These are phyloP conservation scores for Achroia grisella DNA, from an alignment of 1,140 invertebrate genomes.

Conservation along the genomic window DNA sequence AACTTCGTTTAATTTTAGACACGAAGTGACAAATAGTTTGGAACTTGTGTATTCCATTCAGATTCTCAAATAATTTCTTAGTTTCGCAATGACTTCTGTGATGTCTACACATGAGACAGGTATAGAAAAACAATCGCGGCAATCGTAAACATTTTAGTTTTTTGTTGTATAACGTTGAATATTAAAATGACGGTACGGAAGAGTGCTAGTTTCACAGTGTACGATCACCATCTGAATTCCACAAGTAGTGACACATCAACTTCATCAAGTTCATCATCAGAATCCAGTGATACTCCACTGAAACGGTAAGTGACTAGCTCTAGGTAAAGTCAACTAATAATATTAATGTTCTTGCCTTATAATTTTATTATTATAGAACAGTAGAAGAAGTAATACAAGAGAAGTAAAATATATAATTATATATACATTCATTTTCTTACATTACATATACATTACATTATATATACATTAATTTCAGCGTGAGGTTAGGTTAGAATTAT, in stretches of 20 bases:
- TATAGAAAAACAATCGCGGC: background rate
- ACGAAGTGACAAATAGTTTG: conserved; percentile 36
- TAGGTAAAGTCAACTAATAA: no score
- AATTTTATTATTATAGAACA: no score
- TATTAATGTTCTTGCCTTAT: no score
- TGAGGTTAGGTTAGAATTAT: no score
- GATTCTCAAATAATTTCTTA: conserved; percentile 7
- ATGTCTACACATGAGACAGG: background rate
- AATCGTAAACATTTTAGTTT: background rate
- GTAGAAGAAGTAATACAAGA: no score
- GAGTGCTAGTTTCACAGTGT: conserved; percentile 47
- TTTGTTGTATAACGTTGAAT: background rate
- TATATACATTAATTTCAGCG: no score
- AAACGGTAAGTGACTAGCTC: conserved; percentile 34
- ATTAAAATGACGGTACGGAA: conserved; percentile 27
- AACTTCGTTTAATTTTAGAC: no score
- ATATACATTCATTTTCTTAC: no score
- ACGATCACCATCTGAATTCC: conserved; percentile 23
- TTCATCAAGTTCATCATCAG: conserved; percentile 36
- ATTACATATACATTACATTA: no score
- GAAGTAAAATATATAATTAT: no score
- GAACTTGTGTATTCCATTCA: conserved; percentile 20
- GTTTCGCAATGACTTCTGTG: conserved; percentile 17
- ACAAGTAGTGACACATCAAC: conserved; percentile 48
- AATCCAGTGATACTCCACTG: conserved; percentile 41